These are phyloP conservation scores for Pachycephala philippinensis DNA, from an alignment of 2,113 vertebrate species.

Conservation along the genomic window DNA sequence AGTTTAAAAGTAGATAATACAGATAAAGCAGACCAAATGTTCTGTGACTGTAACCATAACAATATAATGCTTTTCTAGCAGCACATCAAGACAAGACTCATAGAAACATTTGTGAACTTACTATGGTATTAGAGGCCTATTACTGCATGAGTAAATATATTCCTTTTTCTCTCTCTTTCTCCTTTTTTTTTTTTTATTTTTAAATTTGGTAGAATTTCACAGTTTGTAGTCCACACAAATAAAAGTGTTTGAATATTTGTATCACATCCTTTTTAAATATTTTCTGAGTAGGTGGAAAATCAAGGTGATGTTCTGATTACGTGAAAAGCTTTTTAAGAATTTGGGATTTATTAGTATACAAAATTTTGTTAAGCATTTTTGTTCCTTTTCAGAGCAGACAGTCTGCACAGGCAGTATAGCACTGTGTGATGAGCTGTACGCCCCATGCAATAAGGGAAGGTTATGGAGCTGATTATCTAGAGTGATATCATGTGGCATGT, in stretches of 20 bases:
- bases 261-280: neutral
- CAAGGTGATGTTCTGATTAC: neutral
- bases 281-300: neutral
- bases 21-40: neutral
- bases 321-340: neutral
- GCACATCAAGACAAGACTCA: neutral
- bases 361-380: neutral
- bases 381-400: neutral
- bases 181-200: neutral
- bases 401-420: neutral
- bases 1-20: neutral
- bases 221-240: neutral
- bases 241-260: neutral
- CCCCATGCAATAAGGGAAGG: neutral
- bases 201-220: neutral
- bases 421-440: neutral
- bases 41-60: neutral
- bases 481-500: too few species aligned
- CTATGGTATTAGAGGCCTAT: neutral
- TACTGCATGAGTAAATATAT: neutral
- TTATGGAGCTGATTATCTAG: neutral
- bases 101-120: neutral
- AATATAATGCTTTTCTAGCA: neutral
- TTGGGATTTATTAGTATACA: neutral
- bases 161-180: fast-evolving